phyloP scores from a whole-genome alignment of 2,888 invertebrate genomes.

The Acleris literana region DNA sequence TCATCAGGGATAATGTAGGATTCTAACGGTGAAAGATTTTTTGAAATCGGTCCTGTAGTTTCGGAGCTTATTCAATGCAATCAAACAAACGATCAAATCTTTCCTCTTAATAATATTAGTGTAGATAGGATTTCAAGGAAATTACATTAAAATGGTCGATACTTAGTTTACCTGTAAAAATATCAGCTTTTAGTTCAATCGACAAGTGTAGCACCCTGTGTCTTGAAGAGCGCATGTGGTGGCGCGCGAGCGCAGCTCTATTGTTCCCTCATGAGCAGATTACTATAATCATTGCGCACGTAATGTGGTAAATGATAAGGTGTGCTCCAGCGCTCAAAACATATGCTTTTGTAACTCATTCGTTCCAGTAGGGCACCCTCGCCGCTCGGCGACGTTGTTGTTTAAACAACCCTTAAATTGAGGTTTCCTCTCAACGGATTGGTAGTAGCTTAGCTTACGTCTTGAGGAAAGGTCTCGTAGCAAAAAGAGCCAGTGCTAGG shows the following conservation, averaged over 20 bases:
- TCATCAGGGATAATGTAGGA: too few relatives aligned
- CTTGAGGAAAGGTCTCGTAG: not conserved
- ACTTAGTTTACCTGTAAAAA: not conserved
- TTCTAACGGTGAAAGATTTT: too few relatives aligned
- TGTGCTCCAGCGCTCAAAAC: constrained; percentile 77
- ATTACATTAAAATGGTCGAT: too few relatives aligned
- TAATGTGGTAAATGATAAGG: constrained; percentile 83
- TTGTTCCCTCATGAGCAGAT: constrained; percentile 79
- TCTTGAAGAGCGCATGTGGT: constrained; percentile 58
- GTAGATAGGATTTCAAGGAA: too few relatives aligned
- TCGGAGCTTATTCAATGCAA: too few relatives aligned
- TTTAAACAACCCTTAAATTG: constrained; percentile 55
- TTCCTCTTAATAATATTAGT: too few relatives aligned
- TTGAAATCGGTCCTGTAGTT: too few relatives aligned
- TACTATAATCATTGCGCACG: constrained; percentile 81
- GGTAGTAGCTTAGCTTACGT: constrained; percentile 4
- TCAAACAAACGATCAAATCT: too few relatives aligned
- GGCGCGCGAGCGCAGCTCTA: constrained; percentile 68
- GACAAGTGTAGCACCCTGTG: constrained; percentile 58
- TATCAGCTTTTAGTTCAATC: not conserved
- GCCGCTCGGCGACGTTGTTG: constrained; percentile 40
- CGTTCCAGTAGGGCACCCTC: constrained; percentile 66
- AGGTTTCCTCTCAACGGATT: constrained; percentile 38
- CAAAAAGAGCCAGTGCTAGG: not conserved
- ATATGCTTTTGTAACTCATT: constrained; percentile 80